A percentile compares a stretch with the other conserved stretches of the same genome.
Evolutionary conservation across 2,888 invertebrate genomes (phyloP).

Genomic region (Leucoma salicis): DNA sequence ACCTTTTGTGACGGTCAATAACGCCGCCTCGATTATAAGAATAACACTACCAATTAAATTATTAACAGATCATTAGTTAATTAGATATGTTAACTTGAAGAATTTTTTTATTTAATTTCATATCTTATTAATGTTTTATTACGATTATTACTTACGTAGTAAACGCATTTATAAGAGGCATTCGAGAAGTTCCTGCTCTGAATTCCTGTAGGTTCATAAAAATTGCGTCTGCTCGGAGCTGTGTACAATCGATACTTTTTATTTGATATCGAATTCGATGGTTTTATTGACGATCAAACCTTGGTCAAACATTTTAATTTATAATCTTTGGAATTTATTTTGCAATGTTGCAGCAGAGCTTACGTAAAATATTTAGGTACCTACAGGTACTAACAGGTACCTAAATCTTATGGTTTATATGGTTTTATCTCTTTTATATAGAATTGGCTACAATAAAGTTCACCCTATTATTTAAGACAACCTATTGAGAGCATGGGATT

Average conservation of each 20-base stretch:
- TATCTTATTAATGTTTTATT: constrained; percentile 9
- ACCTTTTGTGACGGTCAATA: constrained; percentile 76
- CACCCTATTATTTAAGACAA: constrained; percentile 21
- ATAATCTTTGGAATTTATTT: background rate
- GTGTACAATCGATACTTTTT: constrained; percentile 9
- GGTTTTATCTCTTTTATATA: too few species aligned
- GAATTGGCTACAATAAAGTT: too few species aligned
- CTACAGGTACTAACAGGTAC: too few species aligned
- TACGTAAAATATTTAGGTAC: too few species aligned
- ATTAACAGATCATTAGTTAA: constrained; percentile 74
- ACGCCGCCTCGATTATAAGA: constrained; percentile 76
- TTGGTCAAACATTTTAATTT: background rate
- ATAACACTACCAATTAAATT: constrained; percentile 74
- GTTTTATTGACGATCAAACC: constrained; percentile 13
- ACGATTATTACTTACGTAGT: too few species aligned
- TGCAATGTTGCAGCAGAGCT: background rate
- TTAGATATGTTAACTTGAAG: constrained; percentile 52
- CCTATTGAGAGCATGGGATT: constrained; percentile 14
- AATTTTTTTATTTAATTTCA: constrained; percentile 23
- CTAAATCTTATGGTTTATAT: too few species aligned
- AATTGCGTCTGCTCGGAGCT: constrained; percentile 8
- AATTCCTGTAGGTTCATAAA: constrained; percentile 19
- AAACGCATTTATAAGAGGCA: constrained; percentile 14
- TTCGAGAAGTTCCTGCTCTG: constrained; percentile 6
- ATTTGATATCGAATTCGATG: constrained; percentile 13